Conservation (phyloP, 2,113 vertebrate genomes). For the Australoheros scitulus region DNA sequence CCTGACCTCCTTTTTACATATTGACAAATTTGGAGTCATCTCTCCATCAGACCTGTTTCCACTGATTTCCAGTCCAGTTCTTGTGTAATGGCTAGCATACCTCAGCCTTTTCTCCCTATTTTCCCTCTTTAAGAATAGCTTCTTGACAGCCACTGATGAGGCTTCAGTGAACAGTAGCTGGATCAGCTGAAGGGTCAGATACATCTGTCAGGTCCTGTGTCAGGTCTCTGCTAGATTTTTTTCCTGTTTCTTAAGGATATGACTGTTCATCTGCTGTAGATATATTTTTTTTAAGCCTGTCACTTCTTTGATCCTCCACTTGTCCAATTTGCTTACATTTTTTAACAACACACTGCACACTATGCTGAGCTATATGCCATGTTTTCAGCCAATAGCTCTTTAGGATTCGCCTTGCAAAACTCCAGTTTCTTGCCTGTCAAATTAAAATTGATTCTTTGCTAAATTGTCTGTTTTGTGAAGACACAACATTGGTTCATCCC, state of each 20-base stretch:
- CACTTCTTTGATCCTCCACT: not conserved
- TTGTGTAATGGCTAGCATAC: too few species aligned
- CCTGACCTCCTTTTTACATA: not conserved
- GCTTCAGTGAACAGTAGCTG: not conserved
- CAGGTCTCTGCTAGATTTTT: rapidly evolving
- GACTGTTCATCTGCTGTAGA: not conserved
- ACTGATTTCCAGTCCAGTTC: too few species aligned
- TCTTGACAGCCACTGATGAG: too few species aligned
- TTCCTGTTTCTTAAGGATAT: not conserved
- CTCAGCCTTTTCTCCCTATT: too few species aligned
- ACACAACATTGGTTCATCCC: not conserved
- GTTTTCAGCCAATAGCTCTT: not conserved
- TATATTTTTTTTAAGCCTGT: not conserved
- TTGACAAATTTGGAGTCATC: not conserved
- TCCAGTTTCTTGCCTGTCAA: not conserved
- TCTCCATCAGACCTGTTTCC: not conserved
- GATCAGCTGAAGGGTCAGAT: not conserved
- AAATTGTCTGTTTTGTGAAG: not conserved
- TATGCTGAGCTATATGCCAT: rapidly evolving
- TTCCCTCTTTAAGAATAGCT: too few species aligned
- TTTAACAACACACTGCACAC: not conserved
- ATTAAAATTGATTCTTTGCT: not conserved
- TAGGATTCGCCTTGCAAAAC: not conserved
- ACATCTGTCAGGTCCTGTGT: not conserved
- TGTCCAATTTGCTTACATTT: not conserved